Base-by-base conservation (phyloP, 2,113 vertebrate genomes). In the Otocyon megalotis region DNA sequence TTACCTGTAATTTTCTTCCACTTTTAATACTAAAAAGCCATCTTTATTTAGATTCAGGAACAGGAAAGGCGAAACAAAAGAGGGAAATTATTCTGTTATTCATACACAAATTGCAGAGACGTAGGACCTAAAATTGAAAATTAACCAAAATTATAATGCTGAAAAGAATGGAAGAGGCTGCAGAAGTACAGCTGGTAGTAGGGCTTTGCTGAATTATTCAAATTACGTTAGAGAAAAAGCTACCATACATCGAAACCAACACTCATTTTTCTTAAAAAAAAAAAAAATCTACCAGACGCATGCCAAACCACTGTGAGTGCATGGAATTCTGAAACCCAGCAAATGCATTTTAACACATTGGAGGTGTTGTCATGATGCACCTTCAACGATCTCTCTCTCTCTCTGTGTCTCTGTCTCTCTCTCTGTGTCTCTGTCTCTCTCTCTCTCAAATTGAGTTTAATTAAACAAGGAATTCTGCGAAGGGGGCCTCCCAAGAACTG, bases 1-100 rank as follows among this genome's bases (percentile, higher is more conserved):
- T 99, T 99, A 99, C 99, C 99, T 99, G 99, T 99, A 99, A 99
- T 99, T 99, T 99, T 99, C 99, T 99, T 99, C 99, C 99, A 99
- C 99, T 99, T 99, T 99, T 99, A 99, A 99, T 99, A 99, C 99
- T 99, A 99, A 99, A 99, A 99, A 99, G 99, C 99, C 99, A 99
- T 99, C 99, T 99, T 99, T 99, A 99, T 99, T 99, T 99, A 99
- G 99, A 99, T 99, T 99, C 99, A 99, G 99, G 99, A 99, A 99
- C 99, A 99, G 99, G 99, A 99, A 99, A 99, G 99, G 99, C 99
- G 99, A 99, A 99, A 99, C 99, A 99, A 99, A 99, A 99, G 99
- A 99, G 99, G 99, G 99, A 99, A 99, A 99, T 99, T 99, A 99
- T 99, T 99, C 99, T 99, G 99, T 99, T 99, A 99, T 99, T 99